Evolutionary conservation across 1,140 invertebrate species (phyloP), one percentile per base, ranked within the genome.

Genomic region (Ruditapes philippinarum): DNA sequence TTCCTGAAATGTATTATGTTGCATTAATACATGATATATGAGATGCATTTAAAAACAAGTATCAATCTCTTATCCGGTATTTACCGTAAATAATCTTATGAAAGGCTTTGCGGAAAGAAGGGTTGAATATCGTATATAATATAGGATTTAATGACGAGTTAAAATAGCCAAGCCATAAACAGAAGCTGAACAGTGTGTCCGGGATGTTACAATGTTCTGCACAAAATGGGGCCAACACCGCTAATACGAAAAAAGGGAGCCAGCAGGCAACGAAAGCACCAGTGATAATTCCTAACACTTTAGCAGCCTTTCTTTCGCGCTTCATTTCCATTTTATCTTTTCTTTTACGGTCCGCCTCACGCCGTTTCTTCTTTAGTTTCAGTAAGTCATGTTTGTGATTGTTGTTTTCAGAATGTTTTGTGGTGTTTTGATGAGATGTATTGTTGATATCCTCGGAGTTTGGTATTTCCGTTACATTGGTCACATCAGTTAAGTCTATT

Each of bases 261-360:
- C 96, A 96, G 83, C 96, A 96, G 0, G 94, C 91, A 38, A 96
- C 88, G 90, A 96, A 96, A n/a, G 93, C 94, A 74, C 95, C 96
- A 17, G 96, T 96, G 28, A 96, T 96, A 33, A 96, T 96, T 11
- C 95, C 96, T 65, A 96, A 91, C 19, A 96, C 96, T 45, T 96
- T 94, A 0, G 96, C 96, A 17, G 96, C 96, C 90, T 96, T 96
- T 54, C 96, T 82, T 90, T 96, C 96, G 25, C 96, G 89, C 90
- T 96, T 95, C 90, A 95, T 94, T 89, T 96, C 96, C 60, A 96
- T 92, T 88, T 96, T 95, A 83, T 95, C 95, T 88, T 94, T 94
- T 36, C 93, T 81, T 36, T 91, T 91, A 70, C 91, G 89, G 70
- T 95, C 92, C 87, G 93, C 93, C 25, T 92, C 93, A 49, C 92